These are phyloP conservation scores for Andrena hattorfiana DNA, from an alignment of 2,888 invertebrate species.

Conservation along the genomic window DNA sequence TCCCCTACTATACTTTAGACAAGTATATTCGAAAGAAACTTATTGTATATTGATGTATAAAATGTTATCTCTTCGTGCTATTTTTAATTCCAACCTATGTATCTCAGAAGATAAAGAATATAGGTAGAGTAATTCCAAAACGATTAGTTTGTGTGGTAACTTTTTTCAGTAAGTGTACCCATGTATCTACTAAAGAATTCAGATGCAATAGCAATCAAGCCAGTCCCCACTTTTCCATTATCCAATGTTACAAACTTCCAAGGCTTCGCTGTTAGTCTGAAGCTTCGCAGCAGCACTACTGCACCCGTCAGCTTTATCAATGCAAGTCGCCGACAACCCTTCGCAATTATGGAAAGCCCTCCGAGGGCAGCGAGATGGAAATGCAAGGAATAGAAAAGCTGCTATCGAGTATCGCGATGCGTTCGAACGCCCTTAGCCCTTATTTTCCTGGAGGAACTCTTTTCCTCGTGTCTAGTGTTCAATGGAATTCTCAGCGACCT, in stretches of 20 bases:
- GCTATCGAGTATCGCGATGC: neutral
- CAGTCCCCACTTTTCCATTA: too few species aligned
- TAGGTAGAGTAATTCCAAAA: too few species aligned
- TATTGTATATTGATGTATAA: too few species aligned
- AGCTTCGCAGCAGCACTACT: neutral
- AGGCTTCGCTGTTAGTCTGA: neutral
- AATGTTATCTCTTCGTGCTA: too few species aligned
- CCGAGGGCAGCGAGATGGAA: neutral
- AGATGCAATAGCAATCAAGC: too few species aligned
- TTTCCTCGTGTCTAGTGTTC: slow-evolving; percentile 52
- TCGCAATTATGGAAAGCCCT: neutral
- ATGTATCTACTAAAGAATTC: too few species aligned
- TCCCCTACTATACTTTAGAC: too few species aligned
- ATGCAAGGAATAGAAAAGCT: neutral
- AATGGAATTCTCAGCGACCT: slow-evolving; percentile 64
- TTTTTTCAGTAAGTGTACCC: too few species aligned
- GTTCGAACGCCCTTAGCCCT: neutral
- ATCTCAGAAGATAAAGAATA: too few species aligned
- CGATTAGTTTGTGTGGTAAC: too few species aligned
- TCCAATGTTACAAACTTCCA: neutral
- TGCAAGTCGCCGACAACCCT: neutral
- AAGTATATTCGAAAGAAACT: too few species aligned
- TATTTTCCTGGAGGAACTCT: slow-evolving; percentile 11
- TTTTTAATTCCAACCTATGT: too few species aligned
- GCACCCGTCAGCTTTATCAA: neutral